phyloP scores from a whole-genome alignment of 2,797 vertebrate genomes.

The Taenioides sp. region DNA sequence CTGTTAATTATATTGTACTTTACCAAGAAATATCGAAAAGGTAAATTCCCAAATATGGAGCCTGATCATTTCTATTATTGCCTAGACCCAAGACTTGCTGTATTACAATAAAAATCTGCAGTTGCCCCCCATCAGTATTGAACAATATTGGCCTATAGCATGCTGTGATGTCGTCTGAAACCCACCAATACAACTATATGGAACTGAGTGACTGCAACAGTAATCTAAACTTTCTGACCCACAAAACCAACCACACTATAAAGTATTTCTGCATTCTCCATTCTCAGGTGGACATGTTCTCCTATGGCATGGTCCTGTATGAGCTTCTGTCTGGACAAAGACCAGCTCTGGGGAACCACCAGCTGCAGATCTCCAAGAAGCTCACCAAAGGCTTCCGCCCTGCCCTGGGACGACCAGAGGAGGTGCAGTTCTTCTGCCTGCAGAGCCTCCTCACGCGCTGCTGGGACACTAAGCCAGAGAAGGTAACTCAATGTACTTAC shows the following conservation, averaged over 20 bases:
- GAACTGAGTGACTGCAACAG: not conserved
- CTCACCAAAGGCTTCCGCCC: slow-evolving; percentile 93
- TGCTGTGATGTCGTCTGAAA: too few species aligned
- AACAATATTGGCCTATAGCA: too few species aligned
- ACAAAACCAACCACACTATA: not conserved
- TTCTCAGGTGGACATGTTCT: slow-evolving; percentile 95
- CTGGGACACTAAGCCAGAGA: slow-evolving; percentile 97
- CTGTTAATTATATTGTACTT: too few species aligned
- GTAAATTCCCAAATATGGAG: too few species aligned
- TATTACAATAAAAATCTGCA: too few species aligned
- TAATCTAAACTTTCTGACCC: not conserved
- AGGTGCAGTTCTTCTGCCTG: slow-evolving; percentile 89
- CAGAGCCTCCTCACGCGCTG: slow-evolving; percentile 89
- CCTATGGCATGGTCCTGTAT: slow-evolving; percentile 95
- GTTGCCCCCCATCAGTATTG: too few species aligned
- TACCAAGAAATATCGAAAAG: too few species aligned
- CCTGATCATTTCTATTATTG: too few species aligned
- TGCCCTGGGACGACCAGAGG: slow-evolving; percentile 82
- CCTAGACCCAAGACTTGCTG: too few species aligned
- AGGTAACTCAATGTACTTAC: slow-evolving; percentile 69
- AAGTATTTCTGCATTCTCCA: not conserved
- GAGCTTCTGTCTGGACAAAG: slow-evolving; percentile 90
- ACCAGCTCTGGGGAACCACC: slow-evolving; percentile 88
- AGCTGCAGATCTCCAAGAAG: slow-evolving; percentile 93
- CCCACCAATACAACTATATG: too few species aligned